Conservation (phyloP, 1,140 invertebrate species). For the Drosophila ohnishii region DNA sequence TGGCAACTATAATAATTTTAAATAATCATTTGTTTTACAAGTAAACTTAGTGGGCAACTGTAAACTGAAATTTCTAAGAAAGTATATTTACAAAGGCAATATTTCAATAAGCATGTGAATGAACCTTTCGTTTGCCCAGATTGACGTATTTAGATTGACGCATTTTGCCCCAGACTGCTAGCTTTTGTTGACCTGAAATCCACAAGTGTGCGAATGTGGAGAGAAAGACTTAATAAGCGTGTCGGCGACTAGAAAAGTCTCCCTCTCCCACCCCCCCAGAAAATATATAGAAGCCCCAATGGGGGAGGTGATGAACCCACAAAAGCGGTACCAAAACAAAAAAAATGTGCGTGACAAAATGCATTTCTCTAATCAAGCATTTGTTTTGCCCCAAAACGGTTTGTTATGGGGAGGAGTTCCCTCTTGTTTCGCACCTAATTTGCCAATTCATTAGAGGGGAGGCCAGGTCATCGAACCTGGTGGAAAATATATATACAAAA, state of each 20-base stretch:
- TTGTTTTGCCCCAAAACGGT: slow-evolving; percentile 49
- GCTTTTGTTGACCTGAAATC: slow-evolving; percentile 35
- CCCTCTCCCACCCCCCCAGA: neutral
- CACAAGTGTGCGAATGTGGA: slow-evolving; percentile 57
- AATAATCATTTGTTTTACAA: too few species aligned
- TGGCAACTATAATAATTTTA: neutral
- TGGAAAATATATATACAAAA: slow-evolving; percentile 6
- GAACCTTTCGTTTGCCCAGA: slow-evolving; percentile 11
- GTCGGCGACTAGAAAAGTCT: slow-evolving; percentile 27
- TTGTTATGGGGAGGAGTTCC: slow-evolving; percentile 2
- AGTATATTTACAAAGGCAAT: slow-evolving; percentile 2
- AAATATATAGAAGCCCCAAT: neutral
- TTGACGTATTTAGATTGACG: slow-evolving; percentile 28
- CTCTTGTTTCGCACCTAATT: slow-evolving; percentile 60
- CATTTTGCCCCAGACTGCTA: slow-evolving; percentile 14
- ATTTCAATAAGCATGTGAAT: slow-evolving; percentile 7
- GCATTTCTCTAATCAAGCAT: slow-evolving; percentile 61
- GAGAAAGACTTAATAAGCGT: slow-evolving; percentile 50
- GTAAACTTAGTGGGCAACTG: neutral
- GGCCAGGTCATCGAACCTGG: slow-evolving; percentile 25
- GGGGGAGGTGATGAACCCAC: slow-evolving; percentile 23
- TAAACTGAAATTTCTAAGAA: neutral
- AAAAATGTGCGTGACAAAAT: slow-evolving; percentile 71
- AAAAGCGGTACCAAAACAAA: slow-evolving; percentile 29
- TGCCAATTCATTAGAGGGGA: slow-evolving; percentile 6